These are phyloP conservation scores for Eurypyga helias DNA, from an alignment of 2,113 vertebrate genomes.

Conservation along the genomic window DNA sequence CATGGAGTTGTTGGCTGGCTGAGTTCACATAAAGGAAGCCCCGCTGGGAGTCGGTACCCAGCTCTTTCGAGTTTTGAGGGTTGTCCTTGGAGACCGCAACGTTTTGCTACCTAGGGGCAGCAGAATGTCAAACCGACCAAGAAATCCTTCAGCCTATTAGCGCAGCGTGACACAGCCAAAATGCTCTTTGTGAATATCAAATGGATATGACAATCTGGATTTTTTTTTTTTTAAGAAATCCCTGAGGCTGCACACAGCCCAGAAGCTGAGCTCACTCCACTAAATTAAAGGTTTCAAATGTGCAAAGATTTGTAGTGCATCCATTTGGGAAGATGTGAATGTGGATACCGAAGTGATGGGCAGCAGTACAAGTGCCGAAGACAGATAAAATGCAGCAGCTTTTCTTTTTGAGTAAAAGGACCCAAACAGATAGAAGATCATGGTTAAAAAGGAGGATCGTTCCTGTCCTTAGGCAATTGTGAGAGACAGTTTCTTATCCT, in stretches of 20 bases:
- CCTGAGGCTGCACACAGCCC: not conserved
- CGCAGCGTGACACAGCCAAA: not conserved
- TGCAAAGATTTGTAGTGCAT: not conserved
- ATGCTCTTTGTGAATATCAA: not conserved
- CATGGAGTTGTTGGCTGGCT: constrained; percentile 71
- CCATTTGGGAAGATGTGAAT: not conserved
- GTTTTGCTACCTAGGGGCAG: constrained; percentile 42
- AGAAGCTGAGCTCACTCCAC: not conserved
- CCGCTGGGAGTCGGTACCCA: not conserved
- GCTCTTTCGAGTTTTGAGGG: constrained; percentile 56
- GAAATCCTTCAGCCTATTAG: not conserved
- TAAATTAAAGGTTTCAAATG: constrained; percentile 34
- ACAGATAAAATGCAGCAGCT: not conserved
- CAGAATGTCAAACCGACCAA: constrained; percentile 11
- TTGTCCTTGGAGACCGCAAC: constrained; percentile 24
- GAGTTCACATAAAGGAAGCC: constrained; percentile 63
- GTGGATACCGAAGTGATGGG: not conserved
- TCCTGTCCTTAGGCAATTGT: constrained; percentile 36
- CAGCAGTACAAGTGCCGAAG: not conserved
- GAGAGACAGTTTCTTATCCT: constrained; percentile 7
- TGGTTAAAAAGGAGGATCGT: not conserved
- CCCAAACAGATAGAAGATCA: not conserved
- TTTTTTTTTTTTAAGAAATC: not conserved
- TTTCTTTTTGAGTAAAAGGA: not conserved
- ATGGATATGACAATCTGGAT: not conserved